These are phyloP conservation scores for Arge pagana DNA, from an alignment of 2,888 invertebrate genomes.

Conservation along the genomic window DNA sequence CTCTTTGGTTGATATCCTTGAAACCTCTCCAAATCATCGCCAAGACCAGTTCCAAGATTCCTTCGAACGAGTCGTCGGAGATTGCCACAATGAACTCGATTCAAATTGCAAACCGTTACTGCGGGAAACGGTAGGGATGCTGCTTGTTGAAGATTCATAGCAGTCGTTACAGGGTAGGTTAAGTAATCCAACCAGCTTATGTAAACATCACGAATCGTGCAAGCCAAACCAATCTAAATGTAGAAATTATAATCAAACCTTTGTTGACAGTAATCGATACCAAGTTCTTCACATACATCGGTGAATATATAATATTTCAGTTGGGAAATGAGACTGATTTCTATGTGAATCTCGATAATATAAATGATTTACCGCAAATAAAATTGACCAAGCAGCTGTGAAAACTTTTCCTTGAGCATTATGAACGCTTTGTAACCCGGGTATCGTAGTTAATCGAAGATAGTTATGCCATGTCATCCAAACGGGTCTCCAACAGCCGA, in stretches of 20 bases:
- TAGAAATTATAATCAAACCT: background rate
- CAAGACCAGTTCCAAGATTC: constrained; percentile 21
- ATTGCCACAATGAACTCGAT: constrained; percentile 29
- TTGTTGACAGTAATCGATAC: background rate
- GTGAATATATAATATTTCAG: background rate
- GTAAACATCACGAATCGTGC: constrained; percentile 27
- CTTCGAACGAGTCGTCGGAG: constrained; percentile 20
- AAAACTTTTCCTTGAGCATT: constrained; percentile 22
- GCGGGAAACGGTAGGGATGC: constrained; percentile 26
- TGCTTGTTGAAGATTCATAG: constrained; percentile 26
- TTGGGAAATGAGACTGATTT: too few species aligned
- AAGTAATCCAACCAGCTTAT: constrained; percentile 26
- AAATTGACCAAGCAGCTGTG: constrained; percentile 21
- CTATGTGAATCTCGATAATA: too few species aligned
- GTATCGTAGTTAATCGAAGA: constrained; percentile 19
- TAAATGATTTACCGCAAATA: constrained; percentile 15
- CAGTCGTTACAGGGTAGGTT: constrained; percentile 28
- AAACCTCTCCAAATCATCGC: constrained; percentile 17
- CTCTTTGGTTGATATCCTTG: too few species aligned
- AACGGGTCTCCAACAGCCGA: constrained; percentile 10
- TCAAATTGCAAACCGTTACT: constrained; percentile 30
- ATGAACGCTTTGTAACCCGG: constrained; percentile 28
- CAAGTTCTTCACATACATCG: background rate
- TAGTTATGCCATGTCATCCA: constrained; percentile 19
- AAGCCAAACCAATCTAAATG: constrained; percentile 23